Conservation (phyloP, 1,140 invertebrate species). For the Cecropterus lyciades region DNA sequence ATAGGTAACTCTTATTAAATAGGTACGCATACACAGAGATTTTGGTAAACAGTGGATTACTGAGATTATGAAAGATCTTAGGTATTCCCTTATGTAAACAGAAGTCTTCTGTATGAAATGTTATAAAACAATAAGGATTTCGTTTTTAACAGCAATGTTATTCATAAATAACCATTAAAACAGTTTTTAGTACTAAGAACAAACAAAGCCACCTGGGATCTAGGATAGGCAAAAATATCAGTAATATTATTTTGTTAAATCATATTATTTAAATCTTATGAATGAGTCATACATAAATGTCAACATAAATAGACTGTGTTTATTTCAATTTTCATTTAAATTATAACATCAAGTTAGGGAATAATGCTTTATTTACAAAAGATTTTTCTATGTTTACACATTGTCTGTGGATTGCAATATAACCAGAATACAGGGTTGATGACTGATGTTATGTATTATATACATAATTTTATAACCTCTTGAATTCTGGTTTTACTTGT, state of each 20-base stretch:
- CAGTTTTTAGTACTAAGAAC: too few species aligned
- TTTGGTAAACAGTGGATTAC: too few species aligned
- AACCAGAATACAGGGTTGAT: slow-evolving; percentile 40
- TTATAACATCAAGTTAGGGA: not conserved
- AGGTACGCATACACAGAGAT: too few species aligned
- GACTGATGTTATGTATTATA: slow-evolving; percentile 11
- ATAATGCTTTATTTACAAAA: slow-evolving; percentile 1
- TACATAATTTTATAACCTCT: not conserved
- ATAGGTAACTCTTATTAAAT: too few species aligned
- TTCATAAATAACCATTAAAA: too few species aligned
- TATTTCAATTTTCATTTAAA: not conserved
- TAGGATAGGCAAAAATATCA: too few species aligned
- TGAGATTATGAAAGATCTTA: too few species aligned
- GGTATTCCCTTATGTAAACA: too few species aligned
- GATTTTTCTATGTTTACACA: not conserved
- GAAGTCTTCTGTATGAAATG: too few species aligned
- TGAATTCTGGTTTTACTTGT: slow-evolving; percentile 42
- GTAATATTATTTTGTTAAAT: not conserved
- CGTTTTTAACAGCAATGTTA: too few species aligned
- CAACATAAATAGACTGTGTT: not conserved
- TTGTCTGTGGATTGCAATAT: slow-evolving; percentile 16
- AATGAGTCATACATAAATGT: not conserved
- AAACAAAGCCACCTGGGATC: too few species aligned
- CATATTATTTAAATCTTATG: not conserved
- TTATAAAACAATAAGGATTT: too few species aligned